These are phyloP conservation scores for Neosalanx taihuensis DNA, from an alignment of 2,797 vertebrate genomes.

Conservation along the genomic window DNA sequence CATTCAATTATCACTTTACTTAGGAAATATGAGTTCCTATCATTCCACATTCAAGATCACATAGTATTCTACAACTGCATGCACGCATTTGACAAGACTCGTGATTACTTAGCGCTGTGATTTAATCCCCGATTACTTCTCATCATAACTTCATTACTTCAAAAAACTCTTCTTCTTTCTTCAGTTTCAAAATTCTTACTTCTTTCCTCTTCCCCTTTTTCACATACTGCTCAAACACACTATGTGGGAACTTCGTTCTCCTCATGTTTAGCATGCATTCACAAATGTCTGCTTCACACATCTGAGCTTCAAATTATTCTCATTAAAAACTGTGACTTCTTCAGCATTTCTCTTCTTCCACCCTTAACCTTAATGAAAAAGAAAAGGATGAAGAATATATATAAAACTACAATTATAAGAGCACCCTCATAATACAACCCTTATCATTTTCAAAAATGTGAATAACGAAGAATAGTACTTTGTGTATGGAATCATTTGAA, in stretches of 20 bases:
- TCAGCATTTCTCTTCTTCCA: slow-evolving; percentile 98
- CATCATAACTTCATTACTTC: slow-evolving; percentile 92
- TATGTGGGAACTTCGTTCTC: slow-evolving; percentile 63
- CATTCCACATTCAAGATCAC: neutral
- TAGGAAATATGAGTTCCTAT: neutral
- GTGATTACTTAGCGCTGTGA: slow-evolving; percentile 97
- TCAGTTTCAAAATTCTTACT: slow-evolving; percentile 86
- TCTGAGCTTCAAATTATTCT: slow-evolving; percentile 97
- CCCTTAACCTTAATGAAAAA: slow-evolving; percentile 99
- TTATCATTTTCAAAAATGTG: too few relatives aligned
- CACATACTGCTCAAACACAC: slow-evolving; percentile 69
- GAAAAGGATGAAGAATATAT: slow-evolving; percentile 92
- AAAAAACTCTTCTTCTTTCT: slow-evolving; percentile 95
- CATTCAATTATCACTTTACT: too few relatives aligned
- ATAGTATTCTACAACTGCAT: slow-evolving; percentile 60
- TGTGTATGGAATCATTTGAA: too few relatives aligned
- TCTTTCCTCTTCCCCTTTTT: slow-evolving; percentile 76
- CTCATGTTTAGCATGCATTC: slow-evolving; percentile 78
- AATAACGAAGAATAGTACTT: too few relatives aligned
- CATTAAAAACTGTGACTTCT: slow-evolving; percentile 98
- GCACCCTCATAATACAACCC: slow-evolving; percentile 45
- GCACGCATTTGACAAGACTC: slow-evolving; percentile 89
- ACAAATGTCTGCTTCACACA: slow-evolving; percentile 98
- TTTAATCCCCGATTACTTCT: slow-evolving; percentile 99
- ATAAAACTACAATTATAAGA: slow-evolving; percentile 70